These are phyloP conservation scores for Habrosyne pyritoides DNA, from an alignment of 2,888 invertebrate genomes.

Conservation along the genomic window DNA sequence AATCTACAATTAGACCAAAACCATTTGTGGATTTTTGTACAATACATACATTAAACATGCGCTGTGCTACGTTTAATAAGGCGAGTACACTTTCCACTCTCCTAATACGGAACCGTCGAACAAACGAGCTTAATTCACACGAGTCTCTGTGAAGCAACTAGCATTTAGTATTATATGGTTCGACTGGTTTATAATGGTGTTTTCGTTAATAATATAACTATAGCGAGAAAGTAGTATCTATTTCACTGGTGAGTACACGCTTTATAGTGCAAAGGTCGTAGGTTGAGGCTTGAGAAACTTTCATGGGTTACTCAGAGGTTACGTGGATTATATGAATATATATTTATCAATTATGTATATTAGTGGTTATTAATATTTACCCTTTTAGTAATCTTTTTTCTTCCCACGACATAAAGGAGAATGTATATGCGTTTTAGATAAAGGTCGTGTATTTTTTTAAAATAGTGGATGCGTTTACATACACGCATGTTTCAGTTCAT, in stretches of 20 bases:
- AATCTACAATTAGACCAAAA: slow-evolving; percentile 25
- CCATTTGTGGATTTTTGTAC: slow-evolving; percentile 38
- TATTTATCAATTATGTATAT: not conserved
- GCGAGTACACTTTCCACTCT: slow-evolving; percentile 53
- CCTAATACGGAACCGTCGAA: slow-evolving; percentile 52
- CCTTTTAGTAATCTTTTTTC: too few species aligned
- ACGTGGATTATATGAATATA: not conserved
- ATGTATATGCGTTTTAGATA: too few species aligned
- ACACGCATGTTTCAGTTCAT: too few species aligned
- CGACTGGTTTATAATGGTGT: slow-evolving; percentile 3
- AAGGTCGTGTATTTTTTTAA: too few species aligned
- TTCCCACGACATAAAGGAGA: too few species aligned
- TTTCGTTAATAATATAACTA: slow-evolving; percentile 1
- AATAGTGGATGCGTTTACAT: too few species aligned
- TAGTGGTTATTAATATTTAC: too few species aligned
- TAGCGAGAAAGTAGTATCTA: not conserved
- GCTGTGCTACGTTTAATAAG: slow-evolving; percentile 62
- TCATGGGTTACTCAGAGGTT: not conserved
- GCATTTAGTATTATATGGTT: slow-evolving; percentile 4
- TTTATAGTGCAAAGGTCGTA: not conserved
- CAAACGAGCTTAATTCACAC: slow-evolving; percentile 63
- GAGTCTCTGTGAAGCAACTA: slow-evolving; percentile 19
- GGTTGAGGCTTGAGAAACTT: not conserved
- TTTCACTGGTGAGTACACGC: not conserved
- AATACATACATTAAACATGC: slow-evolving; percentile 39